Percentiles rank a stretch among this genome's conserved stretches.
Evolutionary conservation across 2,888 invertebrate species (phyloP).

Genomic region (Synergus japonicus): DNA sequence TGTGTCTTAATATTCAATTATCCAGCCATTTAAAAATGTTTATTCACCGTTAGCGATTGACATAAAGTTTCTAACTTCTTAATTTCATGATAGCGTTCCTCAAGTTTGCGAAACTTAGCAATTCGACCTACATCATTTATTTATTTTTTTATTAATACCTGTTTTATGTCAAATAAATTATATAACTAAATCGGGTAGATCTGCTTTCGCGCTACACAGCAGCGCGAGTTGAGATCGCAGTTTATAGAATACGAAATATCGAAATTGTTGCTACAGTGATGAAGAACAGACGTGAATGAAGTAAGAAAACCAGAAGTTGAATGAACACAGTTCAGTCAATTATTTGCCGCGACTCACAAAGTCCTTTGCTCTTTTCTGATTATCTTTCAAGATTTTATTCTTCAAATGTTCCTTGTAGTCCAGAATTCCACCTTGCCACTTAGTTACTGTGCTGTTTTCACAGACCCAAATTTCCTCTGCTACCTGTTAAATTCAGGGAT

Average conservation of each 20-base stretch:
- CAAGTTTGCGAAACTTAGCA: slow-evolving; percentile 16
- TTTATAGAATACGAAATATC: slow-evolving; percentile 50
- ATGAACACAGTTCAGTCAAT: slow-evolving; percentile 52
- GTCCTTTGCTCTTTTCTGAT: slow-evolving; percentile 73
- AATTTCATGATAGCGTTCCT: not conserved
- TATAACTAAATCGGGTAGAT: slow-evolving; percentile 71
- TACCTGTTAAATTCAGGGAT: slow-evolving; percentile 82
- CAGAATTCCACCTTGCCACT: slow-evolving; percentile 98
- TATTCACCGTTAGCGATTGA: slow-evolving; percentile 47
- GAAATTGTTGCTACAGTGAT: slow-evolving; percentile 60
- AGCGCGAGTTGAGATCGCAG: slow-evolving; percentile 61
- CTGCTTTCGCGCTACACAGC: slow-evolving; percentile 70
- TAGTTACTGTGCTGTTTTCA: slow-evolving; percentile 95
- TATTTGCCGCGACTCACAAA: slow-evolving; percentile 68
- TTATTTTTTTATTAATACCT: slow-evolving; percentile 42
- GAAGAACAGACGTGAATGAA: slow-evolving; percentile 55
- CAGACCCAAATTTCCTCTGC: slow-evolving; percentile 99
- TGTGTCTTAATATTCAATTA: not conserved
- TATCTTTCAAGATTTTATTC: slow-evolving; percentile 89
- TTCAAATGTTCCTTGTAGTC: slow-evolving; percentile 97
- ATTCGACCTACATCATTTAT: slow-evolving; percentile 16
- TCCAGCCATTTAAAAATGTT: slow-evolving; percentile 37
- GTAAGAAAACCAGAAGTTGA: slow-evolving; percentile 55
- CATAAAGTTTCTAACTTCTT: not conserved
- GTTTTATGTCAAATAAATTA: slow-evolving; percentile 69